phyloP scores from a whole-genome alignment of 2,113 vertebrate species.

The Emydura subglobosa region DNA sequence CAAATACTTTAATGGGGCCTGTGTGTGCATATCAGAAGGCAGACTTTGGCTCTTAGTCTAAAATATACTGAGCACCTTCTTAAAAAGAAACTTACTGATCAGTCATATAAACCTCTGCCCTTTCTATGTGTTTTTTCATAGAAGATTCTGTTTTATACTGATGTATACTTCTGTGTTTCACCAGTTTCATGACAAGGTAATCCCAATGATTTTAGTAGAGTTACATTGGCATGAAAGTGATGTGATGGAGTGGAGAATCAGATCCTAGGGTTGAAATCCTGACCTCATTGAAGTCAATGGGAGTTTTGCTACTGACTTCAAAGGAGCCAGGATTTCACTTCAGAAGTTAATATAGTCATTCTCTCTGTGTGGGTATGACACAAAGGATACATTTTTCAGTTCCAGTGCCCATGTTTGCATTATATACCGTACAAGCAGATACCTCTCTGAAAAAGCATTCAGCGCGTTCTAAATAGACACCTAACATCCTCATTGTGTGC shows the following conservation, averaged over 20 bases:
- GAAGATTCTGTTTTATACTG: background rate
- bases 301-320: conserved; percentile 15
- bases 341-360: background rate
- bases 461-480: conserved; percentile 27
- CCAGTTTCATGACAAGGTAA: background rate
- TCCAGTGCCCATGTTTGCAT: background rate
- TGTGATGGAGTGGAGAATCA: background rate
- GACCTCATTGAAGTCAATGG: background rate
- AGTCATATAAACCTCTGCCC: conserved; percentile 27
- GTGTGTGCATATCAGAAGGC: conserved; percentile 30
- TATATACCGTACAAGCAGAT: background rate
- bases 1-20: conserved; percentile 50
- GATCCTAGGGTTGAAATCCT: background rate
- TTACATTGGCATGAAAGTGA: background rate
- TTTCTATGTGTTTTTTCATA: conserved; percentile 18
- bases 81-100: conserved; percentile 9
- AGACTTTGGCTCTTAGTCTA: conserved; percentile 40
- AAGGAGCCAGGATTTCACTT: background rate
- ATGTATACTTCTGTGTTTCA: background rate
- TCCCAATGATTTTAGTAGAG: conserved; percentile 13
- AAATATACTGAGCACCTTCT: background rate
- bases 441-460: background rate
- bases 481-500: background rate
- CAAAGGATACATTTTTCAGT: background rate
- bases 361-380: background rate